These are phyloP conservation scores for Chamaetylas fuelleborni DNA, from an alignment of 2,113 vertebrate genomes.

Conservation along the genomic window DNA sequence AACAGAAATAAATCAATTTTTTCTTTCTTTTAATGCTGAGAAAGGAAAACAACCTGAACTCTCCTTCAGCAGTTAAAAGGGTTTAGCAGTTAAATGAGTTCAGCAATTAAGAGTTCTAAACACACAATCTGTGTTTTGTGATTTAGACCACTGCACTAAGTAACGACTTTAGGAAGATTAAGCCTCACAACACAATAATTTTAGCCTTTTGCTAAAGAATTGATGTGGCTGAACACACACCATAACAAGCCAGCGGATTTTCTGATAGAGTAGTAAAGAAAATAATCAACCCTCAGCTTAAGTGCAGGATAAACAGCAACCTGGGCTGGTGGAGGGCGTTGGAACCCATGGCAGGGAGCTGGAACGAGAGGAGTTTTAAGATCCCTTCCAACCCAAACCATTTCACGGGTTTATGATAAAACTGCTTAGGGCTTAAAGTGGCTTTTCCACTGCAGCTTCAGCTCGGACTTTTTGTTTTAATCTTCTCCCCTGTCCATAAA, in stretches of 20 bases:
- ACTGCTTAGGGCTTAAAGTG: background rate
- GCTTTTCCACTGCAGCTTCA: background rate
- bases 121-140: conserved; percentile 39
- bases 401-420: background rate
- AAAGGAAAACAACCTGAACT: background rate
- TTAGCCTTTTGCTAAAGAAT: background rate
- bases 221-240: conserved; percentile 25
- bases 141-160: conserved; percentile 23
- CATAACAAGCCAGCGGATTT: conserved; percentile 10
- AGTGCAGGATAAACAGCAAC: conserved; percentile 15
- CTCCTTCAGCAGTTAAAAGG: background rate
- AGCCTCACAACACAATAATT: conserved; percentile 48
- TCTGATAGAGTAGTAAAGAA: conserved; percentile 47
- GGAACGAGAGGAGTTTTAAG: background rate
- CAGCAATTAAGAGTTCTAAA: background rate
- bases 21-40: background rate
- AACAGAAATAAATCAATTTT: background rate
- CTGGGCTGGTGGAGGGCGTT: background rate
- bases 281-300: conserved; percentile 48
- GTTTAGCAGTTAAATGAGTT: background rate
- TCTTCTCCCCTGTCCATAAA: background rate
- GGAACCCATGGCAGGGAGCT: background rate
- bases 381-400: background rate
- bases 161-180: conserved; percentile 44
- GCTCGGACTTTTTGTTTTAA: background rate